A percentile compares a stretch with the other conserved stretches of the same genome.
phyloP scores from a whole-genome alignment of 1,140 invertebrate genomes.

The Nasonia giraulti region DNA sequence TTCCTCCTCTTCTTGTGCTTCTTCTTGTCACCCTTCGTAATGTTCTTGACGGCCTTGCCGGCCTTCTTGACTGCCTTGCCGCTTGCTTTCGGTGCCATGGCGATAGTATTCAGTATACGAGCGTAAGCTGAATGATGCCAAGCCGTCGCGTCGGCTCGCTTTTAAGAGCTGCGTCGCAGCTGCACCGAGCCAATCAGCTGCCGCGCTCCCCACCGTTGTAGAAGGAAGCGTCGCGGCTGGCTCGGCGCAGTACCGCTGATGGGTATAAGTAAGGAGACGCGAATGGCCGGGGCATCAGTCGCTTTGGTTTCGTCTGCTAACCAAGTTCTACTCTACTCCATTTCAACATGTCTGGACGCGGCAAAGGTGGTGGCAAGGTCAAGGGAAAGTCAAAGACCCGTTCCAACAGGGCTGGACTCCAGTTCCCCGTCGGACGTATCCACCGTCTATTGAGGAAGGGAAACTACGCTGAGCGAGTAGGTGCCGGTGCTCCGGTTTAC shows the following conservation, averaged over 20 bases:
- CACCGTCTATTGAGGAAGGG: slow-evolving; percentile 82
- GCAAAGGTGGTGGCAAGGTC: slow-evolving; percentile 79
- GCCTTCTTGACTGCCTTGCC: slow-evolving; percentile 72
- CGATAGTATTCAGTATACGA: slow-evolving; percentile 50
- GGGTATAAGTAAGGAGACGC: neutral
- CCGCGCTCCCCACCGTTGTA: neutral
- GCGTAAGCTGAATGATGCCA: neutral
- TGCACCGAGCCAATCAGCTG: neutral
- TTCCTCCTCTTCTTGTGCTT: too few relatives aligned
- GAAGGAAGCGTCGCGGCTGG: neutral
- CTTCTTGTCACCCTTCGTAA: too few relatives aligned
- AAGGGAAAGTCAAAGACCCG: slow-evolving; percentile 79
- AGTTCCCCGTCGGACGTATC: slow-evolving; percentile 84
- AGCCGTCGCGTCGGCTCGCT: neutral
- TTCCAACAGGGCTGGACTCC: slow-evolving; percentile 80
- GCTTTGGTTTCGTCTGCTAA: neutral
- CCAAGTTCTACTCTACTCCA: neutral
- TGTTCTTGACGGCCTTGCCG: too few relatives aligned
- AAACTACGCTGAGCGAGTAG: too few relatives aligned
- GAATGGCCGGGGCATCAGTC: neutral
- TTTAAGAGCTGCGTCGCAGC: neutral
- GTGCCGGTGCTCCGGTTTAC: slow-evolving; percentile 85
- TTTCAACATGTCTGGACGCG: slow-evolving; percentile 75
- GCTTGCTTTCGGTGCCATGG: slow-evolving; percentile 72
- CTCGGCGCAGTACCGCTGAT: neutral